Evolutionary conservation across 2,113 vertebrate genomes (phyloP).

Genomic region (Saguinus imperator): DNA sequence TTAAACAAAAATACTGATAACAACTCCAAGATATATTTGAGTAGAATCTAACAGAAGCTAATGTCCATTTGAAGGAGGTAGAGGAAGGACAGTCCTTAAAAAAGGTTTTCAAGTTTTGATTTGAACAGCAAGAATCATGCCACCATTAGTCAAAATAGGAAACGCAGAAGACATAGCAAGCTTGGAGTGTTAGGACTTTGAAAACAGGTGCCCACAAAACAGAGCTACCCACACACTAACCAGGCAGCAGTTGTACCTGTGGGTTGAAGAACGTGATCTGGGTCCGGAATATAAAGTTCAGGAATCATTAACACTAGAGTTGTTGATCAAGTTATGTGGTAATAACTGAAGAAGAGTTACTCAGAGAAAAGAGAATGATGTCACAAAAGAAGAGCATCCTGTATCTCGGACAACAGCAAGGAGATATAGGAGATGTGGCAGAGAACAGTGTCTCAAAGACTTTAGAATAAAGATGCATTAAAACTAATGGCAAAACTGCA

Average conservation of each 20-base stretch:
- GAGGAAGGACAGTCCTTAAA: neutral
- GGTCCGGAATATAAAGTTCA: neutral
- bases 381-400: neutral
- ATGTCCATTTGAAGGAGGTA: neutral
- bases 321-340: neutral
- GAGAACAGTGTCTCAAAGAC: neutral
- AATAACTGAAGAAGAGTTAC: neutral
- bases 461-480: neutral
- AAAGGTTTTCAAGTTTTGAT: neutral
- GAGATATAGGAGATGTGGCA: neutral
- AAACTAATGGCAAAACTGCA: too few relatives aligned
- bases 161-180: neutral
- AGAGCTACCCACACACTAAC: neutral
- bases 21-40: neutral
- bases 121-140: neutral
- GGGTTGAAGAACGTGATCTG: neutral
- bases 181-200: neutral
- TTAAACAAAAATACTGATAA: neutral
- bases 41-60: neutral
- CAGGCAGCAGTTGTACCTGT: neutral
- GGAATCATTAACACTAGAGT: neutral
- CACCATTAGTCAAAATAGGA: neutral
- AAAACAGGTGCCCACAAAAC: neutral
- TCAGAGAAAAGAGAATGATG: neutral
- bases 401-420: neutral